Evolutionary conservation across 2,113 vertebrate species (phyloP).

Genomic region (Microcebus lehilahytsara): DNA sequence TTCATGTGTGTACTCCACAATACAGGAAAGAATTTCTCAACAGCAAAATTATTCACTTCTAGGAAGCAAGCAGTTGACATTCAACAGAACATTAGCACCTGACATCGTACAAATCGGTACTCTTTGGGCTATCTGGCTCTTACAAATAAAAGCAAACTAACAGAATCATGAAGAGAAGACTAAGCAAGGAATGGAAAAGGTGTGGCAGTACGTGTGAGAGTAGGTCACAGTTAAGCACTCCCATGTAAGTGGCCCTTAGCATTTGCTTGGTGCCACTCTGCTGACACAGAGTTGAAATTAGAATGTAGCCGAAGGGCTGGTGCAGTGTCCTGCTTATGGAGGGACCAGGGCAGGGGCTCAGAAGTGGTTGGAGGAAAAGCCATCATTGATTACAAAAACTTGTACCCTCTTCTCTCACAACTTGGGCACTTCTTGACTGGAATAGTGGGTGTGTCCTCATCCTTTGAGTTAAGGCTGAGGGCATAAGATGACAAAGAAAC

Average conservation of each 20-base stretch:
- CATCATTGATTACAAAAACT: neutral
- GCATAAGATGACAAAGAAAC: neutral
- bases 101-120: neutral
- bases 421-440: neutral
- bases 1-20: conserved; percentile 72
- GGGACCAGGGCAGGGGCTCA: neutral
- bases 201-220: neutral
- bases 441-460: neutral
- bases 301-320: neutral
- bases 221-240: neutral
- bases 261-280: neutral
- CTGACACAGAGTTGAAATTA: neutral
- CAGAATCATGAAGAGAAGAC: neutral
- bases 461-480: neutral
- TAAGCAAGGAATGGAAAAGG: neutral
- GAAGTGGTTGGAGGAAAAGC: neutral
- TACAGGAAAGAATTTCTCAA: conserved; percentile 47
- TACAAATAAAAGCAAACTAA: neutral
- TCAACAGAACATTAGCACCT: neutral
- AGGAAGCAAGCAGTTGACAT: neutral
- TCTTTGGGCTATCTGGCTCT: neutral
- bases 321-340: neutral
- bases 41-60: conserved; percentile 20
- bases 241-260: neutral
- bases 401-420: neutral